phyloP scores from a whole-genome alignment of 2,113 vertebrate genomes.

The Elephas maximus region DNA sequence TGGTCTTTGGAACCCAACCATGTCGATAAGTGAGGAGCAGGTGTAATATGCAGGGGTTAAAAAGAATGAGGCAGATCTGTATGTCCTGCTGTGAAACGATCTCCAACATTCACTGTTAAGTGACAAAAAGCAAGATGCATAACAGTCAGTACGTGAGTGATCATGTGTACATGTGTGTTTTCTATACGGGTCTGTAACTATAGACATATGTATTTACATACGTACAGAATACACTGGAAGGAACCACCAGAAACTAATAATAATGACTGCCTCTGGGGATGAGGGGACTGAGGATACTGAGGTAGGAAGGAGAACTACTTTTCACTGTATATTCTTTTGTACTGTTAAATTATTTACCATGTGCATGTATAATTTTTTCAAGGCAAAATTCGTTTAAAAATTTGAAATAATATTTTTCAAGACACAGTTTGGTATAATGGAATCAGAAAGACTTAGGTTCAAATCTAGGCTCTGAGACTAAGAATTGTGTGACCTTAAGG shows the following conservation, averaged over 20 bases:
- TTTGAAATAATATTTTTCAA: slow-evolving; percentile 39
- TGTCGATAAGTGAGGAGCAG: too few species aligned
- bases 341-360: neutral
- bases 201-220: neutral
- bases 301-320: neutral
- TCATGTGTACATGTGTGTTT: neutral
- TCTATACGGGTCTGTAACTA: slow-evolving; percentile 13
- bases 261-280: neutral
- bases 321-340: neutral
- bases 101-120: neutral
- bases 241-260: neutral
- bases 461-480: slow-evolving; percentile 3
- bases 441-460: slow-evolving; percentile 13
- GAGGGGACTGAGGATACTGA: neutral
- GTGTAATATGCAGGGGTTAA: neutral
- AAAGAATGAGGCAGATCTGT: neutral
- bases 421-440: neutral
- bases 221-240: neutral
- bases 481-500: neutral
- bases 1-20: too few species aligned
- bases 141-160: neutral
- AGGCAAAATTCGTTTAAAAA: neutral
- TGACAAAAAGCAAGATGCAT: neutral
- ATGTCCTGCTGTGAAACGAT: neutral
- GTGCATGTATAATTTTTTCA: neutral